Conservation (phyloP, 2,888 invertebrate species). For the Alloplasta piceator region DNA sequence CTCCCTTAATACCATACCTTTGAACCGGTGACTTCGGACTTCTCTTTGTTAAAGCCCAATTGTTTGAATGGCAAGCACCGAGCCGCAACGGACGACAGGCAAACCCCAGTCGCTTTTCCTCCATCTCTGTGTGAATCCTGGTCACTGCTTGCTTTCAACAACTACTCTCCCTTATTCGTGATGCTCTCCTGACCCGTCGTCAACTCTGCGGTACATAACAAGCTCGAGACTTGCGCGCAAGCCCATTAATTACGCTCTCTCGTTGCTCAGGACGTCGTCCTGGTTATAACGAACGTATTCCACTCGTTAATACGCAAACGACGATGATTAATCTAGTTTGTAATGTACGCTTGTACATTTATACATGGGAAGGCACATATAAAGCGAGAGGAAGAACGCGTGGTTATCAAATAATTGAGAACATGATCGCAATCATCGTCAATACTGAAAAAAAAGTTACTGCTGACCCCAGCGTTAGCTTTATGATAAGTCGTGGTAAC, state of each 20-base stretch:
- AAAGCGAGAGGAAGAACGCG: background rate
- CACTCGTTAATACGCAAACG: constrained; percentile 74
- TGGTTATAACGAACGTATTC: constrained; percentile 73
- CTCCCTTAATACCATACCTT: constrained; percentile 66
- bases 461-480: too few relatives aligned
- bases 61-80: constrained; percentile 45
- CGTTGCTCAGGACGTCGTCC: constrained; percentile 61
- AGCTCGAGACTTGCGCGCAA: constrained; percentile 44
- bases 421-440: background rate
- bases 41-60: constrained; percentile 70
- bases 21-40: constrained; percentile 66
- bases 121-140: constrained; percentile 26
- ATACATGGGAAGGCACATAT: constrained; percentile 4
- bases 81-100: constrained; percentile 40
- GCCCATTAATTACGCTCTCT: constrained; percentile 74
- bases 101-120: constrained; percentile 40
- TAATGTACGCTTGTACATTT: constrained; percentile 16
- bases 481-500: too few relatives aligned
- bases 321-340: constrained; percentile 72
- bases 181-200: constrained; percentile 52
- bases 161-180: constrained; percentile 9
- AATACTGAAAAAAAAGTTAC: background rate
- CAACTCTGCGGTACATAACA: constrained; percentile 59
- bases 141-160: constrained; percentile 50
- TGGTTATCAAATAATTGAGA: background rate